Percentiles rank a stretch among this genome's conserved stretches.
These are phyloP conservation scores for Typhlichthys eigenmanni DNA, from an alignment of 2,797 vertebrate genomes.

Conservation along the genomic window DNA sequence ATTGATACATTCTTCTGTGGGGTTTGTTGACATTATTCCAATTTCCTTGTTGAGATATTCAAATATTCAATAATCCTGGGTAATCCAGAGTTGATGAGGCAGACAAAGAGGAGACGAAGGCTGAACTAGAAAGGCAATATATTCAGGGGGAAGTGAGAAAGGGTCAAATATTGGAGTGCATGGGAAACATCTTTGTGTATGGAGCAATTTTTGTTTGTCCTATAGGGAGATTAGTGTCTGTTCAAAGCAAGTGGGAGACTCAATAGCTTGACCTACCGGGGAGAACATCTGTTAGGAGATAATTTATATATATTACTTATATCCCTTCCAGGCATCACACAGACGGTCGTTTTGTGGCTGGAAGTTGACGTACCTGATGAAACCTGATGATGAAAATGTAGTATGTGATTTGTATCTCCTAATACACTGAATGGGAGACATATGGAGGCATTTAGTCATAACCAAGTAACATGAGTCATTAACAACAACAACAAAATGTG, in stretches of 20 bases:
- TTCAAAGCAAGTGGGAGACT: conserved; percentile 14
- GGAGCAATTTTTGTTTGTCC: neutral
- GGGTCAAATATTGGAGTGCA: neutral
- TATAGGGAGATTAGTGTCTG: neutral
- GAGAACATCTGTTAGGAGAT: neutral
- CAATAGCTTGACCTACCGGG: conserved; percentile 2
- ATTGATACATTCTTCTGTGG: conserved; percentile 12
- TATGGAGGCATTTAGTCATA: too few relatives aligned
- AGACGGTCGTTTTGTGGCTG: neutral
- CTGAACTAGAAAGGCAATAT: neutral
- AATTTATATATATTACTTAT: too few relatives aligned
- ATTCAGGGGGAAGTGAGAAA: neutral
- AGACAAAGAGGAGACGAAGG: neutral
- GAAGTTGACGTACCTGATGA: neutral
- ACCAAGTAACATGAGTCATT: neutral
- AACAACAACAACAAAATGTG: neutral
- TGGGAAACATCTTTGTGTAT: neutral
- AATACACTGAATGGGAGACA: neutral
- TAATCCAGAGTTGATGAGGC: neutral
- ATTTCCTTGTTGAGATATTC: conserved; percentile 1
- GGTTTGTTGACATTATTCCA: conserved; percentile 2
- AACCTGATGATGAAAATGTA: neutral
- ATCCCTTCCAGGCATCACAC: neutral
- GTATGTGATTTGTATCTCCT: neutral
- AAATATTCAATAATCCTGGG: neutral